These are phyloP conservation scores for Plebejus argus DNA, from an alignment of 2,888 invertebrate genomes.

Conservation along the genomic window DNA sequence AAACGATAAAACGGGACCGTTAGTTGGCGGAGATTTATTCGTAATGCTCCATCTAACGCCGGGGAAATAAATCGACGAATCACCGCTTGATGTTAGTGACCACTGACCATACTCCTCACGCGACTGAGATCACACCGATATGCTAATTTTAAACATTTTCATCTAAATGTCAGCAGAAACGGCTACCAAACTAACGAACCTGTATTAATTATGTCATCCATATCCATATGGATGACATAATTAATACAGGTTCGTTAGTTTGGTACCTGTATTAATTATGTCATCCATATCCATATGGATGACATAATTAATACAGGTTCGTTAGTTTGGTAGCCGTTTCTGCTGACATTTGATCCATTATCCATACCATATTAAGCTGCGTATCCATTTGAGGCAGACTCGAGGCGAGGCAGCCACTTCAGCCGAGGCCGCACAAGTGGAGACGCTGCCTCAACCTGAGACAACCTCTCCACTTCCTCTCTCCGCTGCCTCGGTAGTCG, in stretches of 20 bases:
- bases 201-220: too few relatives aligned
- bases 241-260: neutral
- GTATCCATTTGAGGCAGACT: too few relatives aligned
- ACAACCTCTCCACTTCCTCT: too few relatives aligned
- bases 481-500: too few relatives aligned
- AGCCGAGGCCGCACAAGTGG: too few relatives aligned
- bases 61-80: conserved; percentile 20
- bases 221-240: too few relatives aligned
- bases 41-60: conserved; percentile 17
- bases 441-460: too few relatives aligned
- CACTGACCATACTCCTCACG: neutral
- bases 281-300: too few relatives aligned
- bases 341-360: neutral
- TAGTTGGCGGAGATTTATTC: conserved; percentile 31
- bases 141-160: neutral
- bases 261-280: neutral
- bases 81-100: neutral
- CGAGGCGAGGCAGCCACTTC: too few relatives aligned
- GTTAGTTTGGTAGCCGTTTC: neutral
- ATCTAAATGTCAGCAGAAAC: neutral
- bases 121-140: neutral
- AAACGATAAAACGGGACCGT: conserved; percentile 21
- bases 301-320: too few relatives aligned
- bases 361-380: too few relatives aligned
- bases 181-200: neutral